phyloP scores from a whole-genome alignment of 2,888 invertebrate species.

The Rutpela maculata region DNA sequence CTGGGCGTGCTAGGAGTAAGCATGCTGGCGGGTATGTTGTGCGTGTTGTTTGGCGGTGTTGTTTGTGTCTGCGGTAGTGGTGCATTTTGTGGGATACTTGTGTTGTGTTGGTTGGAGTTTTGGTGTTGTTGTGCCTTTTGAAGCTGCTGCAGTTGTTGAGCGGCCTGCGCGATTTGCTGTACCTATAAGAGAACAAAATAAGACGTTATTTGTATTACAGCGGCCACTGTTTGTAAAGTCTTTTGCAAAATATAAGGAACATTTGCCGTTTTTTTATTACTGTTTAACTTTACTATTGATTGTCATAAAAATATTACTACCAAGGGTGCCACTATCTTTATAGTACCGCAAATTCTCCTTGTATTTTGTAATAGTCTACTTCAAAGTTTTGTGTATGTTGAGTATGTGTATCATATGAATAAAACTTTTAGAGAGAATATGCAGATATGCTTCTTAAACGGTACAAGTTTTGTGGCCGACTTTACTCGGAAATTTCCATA shows the following conservation, averaged over 20 bases:
- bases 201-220: background rate
- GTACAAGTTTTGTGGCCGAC: too few species aligned
- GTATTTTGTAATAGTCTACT: too few species aligned
- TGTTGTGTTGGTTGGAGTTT: slow-evolving; percentile 72
- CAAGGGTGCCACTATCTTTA: too few species aligned
- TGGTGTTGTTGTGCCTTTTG: slow-evolving; percentile 79
- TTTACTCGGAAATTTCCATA: too few species aligned
- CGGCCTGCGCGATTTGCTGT: slow-evolving; percentile 90
- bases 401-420: slow-evolving; percentile 15
- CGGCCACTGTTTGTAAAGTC: background rate
- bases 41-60: slow-evolving; percentile 77
- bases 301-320: too few species aligned
- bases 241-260: too few species aligned
- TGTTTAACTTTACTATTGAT: too few species aligned
- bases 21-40: slow-evolving; percentile 74
- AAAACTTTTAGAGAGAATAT: background rate
- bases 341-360: too few species aligned
- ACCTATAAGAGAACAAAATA: slow-evolving; percentile 75
- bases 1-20: slow-evolving; percentile 78
- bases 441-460: too few species aligned
- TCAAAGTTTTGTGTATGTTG: slow-evolving; percentile 3
- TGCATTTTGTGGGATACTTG: slow-evolving; percentile 70
- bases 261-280: too few species aligned
- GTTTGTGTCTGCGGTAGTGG: slow-evolving; percentile 76
- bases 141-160: slow-evolving; percentile 88